Percentiles rank a stretch among this genome's conserved stretches.
Evolutionary conservation across 2,797 vertebrate genomes (phyloP).

Genomic region (Brachyrhaphis roseni): DNA sequence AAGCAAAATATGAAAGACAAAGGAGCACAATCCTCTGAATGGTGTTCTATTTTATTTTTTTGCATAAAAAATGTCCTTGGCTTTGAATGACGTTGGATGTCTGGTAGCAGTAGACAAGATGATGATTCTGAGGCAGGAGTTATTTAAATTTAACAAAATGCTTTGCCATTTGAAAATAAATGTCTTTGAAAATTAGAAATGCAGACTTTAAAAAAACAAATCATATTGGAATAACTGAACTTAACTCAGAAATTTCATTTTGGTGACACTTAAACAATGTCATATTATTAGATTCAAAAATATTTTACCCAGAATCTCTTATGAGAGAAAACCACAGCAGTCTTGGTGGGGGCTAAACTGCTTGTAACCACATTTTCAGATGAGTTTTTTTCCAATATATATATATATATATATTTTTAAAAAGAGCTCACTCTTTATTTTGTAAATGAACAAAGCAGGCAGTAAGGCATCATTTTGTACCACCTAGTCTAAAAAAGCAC

Average conservation of each 20-base stretch:
- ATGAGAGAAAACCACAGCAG: constrained; percentile 4
- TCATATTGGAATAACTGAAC: not conserved
- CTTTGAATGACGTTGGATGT: not conserved
- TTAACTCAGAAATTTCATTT: too few species aligned
- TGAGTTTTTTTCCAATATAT: accelerated
- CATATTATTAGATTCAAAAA: not conserved
- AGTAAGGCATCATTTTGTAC: constrained; percentile 8
- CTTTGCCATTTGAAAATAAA: not conserved
- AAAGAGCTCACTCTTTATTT: constrained; percentile 5
- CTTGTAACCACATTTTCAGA: not conserved
- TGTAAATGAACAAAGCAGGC: constrained; percentile 3
- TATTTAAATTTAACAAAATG: not conserved
- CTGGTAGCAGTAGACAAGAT: not conserved
- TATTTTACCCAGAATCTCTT: not conserved
- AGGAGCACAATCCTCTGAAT: not conserved
- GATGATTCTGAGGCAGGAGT: not conserved
- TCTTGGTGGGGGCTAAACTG: constrained; percentile 1
- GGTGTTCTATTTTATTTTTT: not conserved
- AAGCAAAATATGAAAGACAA: not conserved
- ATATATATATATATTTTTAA: too few species aligned
- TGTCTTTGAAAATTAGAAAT: not conserved
- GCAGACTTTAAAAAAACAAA: not conserved
- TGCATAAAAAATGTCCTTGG: not conserved
- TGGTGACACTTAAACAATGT: too few species aligned
- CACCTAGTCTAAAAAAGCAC: constrained; percentile 4